Percentiles rank a stretch among this genome's conserved stretches.
Conservation (phyloP, 2,113 vertebrate genomes). For the Dipodomys ordii region DNA sequence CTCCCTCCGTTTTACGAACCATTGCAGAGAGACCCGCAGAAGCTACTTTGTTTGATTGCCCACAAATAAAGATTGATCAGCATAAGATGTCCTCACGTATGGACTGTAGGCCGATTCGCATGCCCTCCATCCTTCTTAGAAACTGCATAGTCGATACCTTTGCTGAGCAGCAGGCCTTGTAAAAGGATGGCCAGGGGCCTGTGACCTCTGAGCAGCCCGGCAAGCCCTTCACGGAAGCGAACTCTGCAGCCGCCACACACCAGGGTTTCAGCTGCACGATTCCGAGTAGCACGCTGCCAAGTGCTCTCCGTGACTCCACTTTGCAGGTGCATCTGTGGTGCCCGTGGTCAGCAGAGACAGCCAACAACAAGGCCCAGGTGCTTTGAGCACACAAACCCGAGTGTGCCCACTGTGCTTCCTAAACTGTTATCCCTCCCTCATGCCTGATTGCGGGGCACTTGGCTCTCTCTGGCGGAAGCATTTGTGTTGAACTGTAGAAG, state of each 20-base stretch:
- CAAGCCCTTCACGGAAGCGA: background rate
- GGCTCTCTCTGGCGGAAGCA: background rate
- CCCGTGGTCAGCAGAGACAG: background rate
- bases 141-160: constrained; percentile 71
- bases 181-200: background rate
- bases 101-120: constrained; percentile 61
- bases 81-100: background rate
- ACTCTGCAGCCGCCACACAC: background rate
- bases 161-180: background rate
- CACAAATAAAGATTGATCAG: constrained; percentile 83
- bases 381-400: fast-evolving
- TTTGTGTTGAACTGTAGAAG: background rate
- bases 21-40: constrained; percentile 70
- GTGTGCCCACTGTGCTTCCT: no score
- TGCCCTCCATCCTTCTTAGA: constrained; percentile 58
- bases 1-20: constrained; percentile 70
- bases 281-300: background rate
- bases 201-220: background rate
- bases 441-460: background rate
- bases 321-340: background rate
- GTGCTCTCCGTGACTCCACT: background rate
- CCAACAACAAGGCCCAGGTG: fast-evolving
- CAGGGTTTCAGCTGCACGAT: background rate
- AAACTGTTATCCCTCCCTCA: fast-evolving
- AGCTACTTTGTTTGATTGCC: constrained; percentile 75